A percentile compares a stretch with the other conserved stretches of the same genome.
Evolutionary conservation across 2,888 invertebrate genomes (phyloP).

Genomic region (Conops quadrifasciatus): DNA sequence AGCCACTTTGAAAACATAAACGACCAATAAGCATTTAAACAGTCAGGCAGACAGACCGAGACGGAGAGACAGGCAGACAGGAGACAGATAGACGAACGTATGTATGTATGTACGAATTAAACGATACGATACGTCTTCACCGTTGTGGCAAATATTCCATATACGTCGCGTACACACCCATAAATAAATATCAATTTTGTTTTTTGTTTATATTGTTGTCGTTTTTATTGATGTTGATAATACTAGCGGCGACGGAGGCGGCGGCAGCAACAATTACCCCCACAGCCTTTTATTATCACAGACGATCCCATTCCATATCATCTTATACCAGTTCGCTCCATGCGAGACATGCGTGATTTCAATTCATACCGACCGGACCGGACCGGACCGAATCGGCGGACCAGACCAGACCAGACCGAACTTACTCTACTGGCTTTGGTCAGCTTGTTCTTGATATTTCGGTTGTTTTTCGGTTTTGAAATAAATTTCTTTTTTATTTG

Average conservation of each 20-base stretch:
- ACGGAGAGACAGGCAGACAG: too few relatives aligned
- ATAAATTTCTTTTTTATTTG: conserved; percentile 9
- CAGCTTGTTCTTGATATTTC: not conserved
- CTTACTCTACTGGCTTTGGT: not conserved
- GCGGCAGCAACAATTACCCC: not conserved
- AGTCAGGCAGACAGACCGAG: too few relatives aligned
- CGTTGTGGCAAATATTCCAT: not conserved
- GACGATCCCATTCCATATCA: conserved; percentile 18
- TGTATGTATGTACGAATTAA: too few relatives aligned
- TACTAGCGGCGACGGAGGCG: not conserved
- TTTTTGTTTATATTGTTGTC: conserved; percentile 8
- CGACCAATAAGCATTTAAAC: too few relatives aligned
- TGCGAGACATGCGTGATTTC: conserved; percentile 9
- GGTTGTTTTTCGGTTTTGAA: conserved; percentile 1
- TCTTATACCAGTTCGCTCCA: not conserved
- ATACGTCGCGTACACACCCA: not conserved
- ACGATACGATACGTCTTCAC: too few relatives aligned
- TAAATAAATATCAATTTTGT: conserved; percentile 4
- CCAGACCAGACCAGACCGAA: not conserved
- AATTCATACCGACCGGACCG: not conserved
- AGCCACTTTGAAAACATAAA: too few relatives aligned
- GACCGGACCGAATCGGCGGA: not conserved
- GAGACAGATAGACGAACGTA: too few relatives aligned
- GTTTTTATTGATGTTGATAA: conserved; percentile 4
- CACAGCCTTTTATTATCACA: not conserved